Evolutionary conservation across 1,140 invertebrate genomes (phyloP), one percentile per base, ranked within the genome.

Genomic region (Protaetia brevitarsis): DNA sequence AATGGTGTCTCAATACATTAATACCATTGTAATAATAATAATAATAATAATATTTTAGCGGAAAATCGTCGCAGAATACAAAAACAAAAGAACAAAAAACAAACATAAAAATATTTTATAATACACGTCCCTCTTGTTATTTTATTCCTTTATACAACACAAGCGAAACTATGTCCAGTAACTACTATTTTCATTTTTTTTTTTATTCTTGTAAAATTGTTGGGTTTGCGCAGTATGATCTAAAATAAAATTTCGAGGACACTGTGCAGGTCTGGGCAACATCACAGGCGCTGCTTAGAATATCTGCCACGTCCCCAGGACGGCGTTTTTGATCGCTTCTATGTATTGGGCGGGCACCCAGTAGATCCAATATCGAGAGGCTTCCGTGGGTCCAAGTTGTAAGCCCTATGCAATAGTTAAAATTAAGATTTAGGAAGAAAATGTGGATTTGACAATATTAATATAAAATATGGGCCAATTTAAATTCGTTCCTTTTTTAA

Each of bases 271-370:
- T 34, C 31, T n/a, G n/a, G n/a, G n/a, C n/a, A n/a, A n/a, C n/a
- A n/a, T n/a, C n/a, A n/a, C n/a, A n/a, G 19, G n/a, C n/a, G 13
- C 13, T 41, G 13, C 37, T 85, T 80, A 92, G 79, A 91, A 92
- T 74, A 88, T 89, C 77, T 91, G 89, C 91, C 92, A 95, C 73
- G 93, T 92, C 61, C 93, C 93, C 31, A 96, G 84, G 68, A 96
- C 88, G 60, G 92, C 89, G 75, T 95, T 93, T 83, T 95, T 96
- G 73, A 97, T 95, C 63, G 94, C 92, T 73, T 93, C 90, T 65
- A 95, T 86, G 79, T 95, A 97, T 76, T 93, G 90, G 26, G 93
- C 92, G 41, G 95, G 95, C 36, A 97, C 93, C 94, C 94, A 97
- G 80, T 97, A 96, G 57, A 97, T 87, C 92, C 93, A 97, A 81